Conservation (phyloP, 1,140 invertebrate species). For the Drosophila persimilis region DNA sequence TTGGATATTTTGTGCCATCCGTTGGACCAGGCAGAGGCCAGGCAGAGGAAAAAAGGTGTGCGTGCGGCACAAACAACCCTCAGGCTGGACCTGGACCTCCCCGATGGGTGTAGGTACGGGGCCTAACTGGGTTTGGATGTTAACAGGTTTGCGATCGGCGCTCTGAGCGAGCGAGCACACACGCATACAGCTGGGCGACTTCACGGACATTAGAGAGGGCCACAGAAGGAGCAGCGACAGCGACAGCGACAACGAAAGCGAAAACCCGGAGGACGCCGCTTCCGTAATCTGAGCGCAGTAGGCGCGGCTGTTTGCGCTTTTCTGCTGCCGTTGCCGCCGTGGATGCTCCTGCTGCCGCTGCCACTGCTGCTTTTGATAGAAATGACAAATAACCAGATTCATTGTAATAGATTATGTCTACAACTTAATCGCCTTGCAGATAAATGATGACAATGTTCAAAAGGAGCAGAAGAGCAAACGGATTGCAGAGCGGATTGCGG, state of each 20-base stretch:
- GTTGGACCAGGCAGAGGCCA: conserved; percentile 28
- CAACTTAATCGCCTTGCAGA: conserved; percentile 83
- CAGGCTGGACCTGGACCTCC: conserved; percentile 45
- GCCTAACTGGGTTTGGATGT: conserved; percentile 75
- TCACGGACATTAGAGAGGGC: conserved; percentile 74
- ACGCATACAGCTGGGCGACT: conserved; percentile 69
- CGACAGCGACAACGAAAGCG: background rate
- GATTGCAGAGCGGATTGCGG: conserved; percentile 20
- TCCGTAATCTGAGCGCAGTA: conserved; percentile 79
- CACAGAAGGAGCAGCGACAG: conserved; percentile 32
- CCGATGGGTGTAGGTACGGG: conserved; percentile 73
- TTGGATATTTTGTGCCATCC: conserved; percentile 51
- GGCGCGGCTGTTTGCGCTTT: conserved; percentile 80
- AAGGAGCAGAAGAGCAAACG: conserved; percentile 34
- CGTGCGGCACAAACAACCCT: conserved; percentile 68
- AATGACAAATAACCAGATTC: conserved; percentile 83
- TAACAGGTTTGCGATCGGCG: conserved; percentile 70
- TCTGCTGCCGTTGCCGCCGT: conserved; percentile 40
- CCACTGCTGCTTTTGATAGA: conserved; percentile 66
- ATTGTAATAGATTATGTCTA: conserved; percentile 83
- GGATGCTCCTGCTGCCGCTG: conserved; percentile 10
- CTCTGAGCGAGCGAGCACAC: conserved; percentile 15
- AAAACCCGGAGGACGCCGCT: conserved; percentile 22
- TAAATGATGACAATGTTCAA: conserved; percentile 83
- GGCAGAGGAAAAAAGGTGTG: conserved; percentile 49